phyloP scores from a whole-genome alignment of 2,888 invertebrate species.

The Aplocera efformata region DNA sequence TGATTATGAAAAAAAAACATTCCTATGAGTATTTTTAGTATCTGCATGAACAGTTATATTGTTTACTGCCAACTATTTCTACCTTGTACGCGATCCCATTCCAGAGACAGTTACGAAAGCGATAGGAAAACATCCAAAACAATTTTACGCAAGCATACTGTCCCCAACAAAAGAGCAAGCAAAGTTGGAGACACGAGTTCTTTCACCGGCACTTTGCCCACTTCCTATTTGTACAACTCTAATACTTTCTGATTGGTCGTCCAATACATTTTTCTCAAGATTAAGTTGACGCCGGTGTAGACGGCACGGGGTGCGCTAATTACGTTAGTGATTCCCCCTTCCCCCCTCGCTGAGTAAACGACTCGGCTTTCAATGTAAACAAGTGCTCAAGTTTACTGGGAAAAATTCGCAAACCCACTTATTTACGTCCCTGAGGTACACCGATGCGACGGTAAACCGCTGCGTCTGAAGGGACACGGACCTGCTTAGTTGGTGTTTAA shows the following conservation, averaged over 20 bases:
- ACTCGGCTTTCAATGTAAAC: constrained; percentile 73
- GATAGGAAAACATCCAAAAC: constrained; percentile 2
- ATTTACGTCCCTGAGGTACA: constrained; percentile 67
- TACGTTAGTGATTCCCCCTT: constrained; percentile 63
- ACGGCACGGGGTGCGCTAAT: constrained; percentile 63
- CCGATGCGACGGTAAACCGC: constrained; percentile 40
- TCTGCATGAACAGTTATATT: no score
- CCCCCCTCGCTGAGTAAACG: constrained; percentile 61
- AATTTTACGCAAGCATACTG: constrained; percentile 14
- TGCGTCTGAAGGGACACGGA: constrained; percentile 32
- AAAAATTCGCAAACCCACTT: constrained; percentile 74
- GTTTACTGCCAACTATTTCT: no score
- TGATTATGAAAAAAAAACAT: no score
- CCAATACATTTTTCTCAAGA: constrained; percentile 50
- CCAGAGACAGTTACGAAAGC: background rate
- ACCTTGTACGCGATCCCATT: background rate
- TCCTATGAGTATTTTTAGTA: no score
- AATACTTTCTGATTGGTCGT: constrained; percentile 45
- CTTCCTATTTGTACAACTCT: constrained; percentile 35
- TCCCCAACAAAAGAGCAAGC: constrained; percentile 20
- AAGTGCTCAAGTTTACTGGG: constrained; percentile 69
- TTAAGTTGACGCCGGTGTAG: constrained; percentile 53
- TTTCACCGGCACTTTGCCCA: constrained; percentile 29
- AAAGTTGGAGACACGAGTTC: constrained; percentile 29
- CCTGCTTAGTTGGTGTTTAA: constrained; percentile 22